Evolutionary conservation across 1,140 invertebrate genomes (phyloP), one percentile per base, ranked within the genome.

Genomic region (Apis dorsata): DNA sequence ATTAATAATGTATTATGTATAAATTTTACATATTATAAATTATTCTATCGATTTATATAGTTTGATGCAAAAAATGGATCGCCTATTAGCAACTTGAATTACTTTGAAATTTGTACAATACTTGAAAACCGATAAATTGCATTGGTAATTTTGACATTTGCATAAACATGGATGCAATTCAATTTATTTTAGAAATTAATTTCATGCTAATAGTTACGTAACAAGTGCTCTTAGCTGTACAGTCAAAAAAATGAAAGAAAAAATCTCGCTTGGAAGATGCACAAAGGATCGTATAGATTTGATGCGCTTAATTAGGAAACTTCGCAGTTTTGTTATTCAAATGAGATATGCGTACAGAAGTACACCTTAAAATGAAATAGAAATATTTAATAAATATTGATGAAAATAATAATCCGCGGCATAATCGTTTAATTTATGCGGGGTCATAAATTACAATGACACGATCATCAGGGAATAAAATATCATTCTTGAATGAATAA

Each of bases 351-450:
- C n/a, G 49, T 28, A 63, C 1, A 28, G 19, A 63, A 60, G 21
- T 7, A 1, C 53, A 2, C 3, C 7, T 60, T 70, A 51, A 79
- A 70, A 55, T 8, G 28, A 8, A 68, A 8, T 53, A 53, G 19
- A 12, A 19, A 8, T 15, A 51, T 79, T 60, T 60, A 62, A 79
- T 70, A 79, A 79, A 79, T 60, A 79, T 70, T 51, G 66, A 79
- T 70, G 21, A n/a, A 17, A 4, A 28, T 4, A 9, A 11, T 78
- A 78, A 78, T 57, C 12, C 63, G 2, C 53, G 21, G 1, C 4
- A 7, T 60, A 70, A 79, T 79, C 66, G 55, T 2, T 24, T 51
- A 79, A 79, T 51, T 49, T 79, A 69, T 59, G 24, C 4, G 0
- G 7, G 5, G 24, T 21, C 28, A 11, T 79, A 79, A 79, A 79